Percentiles rank a stretch among this genome's conserved stretches.
These are phyloP conservation scores for Syrrhaptes paradoxus DNA, from an alignment of 2,113 vertebrate species.

Conservation along the genomic window DNA sequence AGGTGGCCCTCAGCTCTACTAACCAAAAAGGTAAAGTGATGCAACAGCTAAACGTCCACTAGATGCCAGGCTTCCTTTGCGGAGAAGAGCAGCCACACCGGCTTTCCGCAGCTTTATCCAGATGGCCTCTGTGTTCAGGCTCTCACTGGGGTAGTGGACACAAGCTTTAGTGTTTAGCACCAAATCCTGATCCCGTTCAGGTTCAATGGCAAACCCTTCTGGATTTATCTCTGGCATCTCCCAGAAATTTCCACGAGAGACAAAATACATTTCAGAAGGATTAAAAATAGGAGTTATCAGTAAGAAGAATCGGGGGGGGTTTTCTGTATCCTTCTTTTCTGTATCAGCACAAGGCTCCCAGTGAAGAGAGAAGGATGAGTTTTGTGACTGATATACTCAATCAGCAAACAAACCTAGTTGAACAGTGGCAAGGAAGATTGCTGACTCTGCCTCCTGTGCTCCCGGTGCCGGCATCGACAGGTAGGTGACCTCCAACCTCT, in stretches of 20 bases:
- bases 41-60: constrained; percentile 75
- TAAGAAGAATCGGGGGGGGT: not conserved
- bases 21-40: not conserved
- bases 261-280: not conserved
- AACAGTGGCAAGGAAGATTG: not conserved
- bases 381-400: not conserved
- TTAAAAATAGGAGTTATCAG: not conserved
- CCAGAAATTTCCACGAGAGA: not conserved
- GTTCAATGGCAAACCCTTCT: not conserved
- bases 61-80: constrained; percentile 84
- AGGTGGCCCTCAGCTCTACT: not conserved
- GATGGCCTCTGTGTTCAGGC: not conserved
- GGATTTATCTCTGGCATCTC: not conserved
- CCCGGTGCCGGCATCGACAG: not conserved
- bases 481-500: constrained; percentile 51
- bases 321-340: not conserved
- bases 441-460: not conserved
- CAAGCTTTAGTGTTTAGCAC: not conserved
- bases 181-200: not conserved
- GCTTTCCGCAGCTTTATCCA: not conserved
- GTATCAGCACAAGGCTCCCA: not conserved
- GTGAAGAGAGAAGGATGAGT: not conserved
- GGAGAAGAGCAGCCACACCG: not conserved
- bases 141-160: not conserved
- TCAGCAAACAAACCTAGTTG: not conserved